Evolutionary conservation across 2,113 vertebrate species (phyloP).

Genomic region (Callionymus lyra): DNA sequence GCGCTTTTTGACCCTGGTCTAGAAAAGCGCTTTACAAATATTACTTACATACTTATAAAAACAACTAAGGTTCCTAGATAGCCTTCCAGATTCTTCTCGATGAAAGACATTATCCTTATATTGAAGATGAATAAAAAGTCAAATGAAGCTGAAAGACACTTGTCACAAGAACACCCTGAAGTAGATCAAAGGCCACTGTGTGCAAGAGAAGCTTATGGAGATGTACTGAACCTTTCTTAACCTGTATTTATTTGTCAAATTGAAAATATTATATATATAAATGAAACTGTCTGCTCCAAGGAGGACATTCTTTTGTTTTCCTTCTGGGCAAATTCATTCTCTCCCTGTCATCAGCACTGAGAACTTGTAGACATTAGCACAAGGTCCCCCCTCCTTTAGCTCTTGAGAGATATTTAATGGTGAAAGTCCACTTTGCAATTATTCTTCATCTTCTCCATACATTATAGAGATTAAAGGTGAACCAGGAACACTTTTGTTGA

Average conservation of each 20-base stretch:
- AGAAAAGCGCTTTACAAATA: too few relatives aligned
- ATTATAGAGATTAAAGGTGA: conserved; percentile 71
- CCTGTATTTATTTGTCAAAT: conserved; percentile 64
- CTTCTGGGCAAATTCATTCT: conserved; percentile 67
- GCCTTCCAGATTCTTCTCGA: too few relatives aligned
- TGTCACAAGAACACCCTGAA: conserved; percentile 43
- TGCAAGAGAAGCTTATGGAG: conserved; percentile 62
- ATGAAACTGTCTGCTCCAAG: conserved; percentile 69
- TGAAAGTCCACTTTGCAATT: conserved; percentile 67
- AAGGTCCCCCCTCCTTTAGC: conserved; percentile 37
- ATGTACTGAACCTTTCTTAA: conserved; percentile 71
- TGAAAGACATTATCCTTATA: too few relatives aligned
- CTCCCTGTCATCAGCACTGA: conserved; percentile 60
- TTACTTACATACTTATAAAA: too few relatives aligned
- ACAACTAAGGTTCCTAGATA: too few relatives aligned
- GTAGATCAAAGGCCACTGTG: conserved; percentile 37
- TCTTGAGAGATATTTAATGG: conserved; percentile 64
- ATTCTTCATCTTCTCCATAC: conserved; percentile 60
- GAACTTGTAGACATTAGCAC: conserved; percentile 59
- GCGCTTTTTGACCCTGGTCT: too few relatives aligned
- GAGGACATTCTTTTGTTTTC: conserved; percentile 69
- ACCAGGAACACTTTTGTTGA: conserved; percentile 36
- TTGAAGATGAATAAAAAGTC: too few relatives aligned
- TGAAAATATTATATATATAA: conserved; percentile 77
- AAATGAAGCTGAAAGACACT: conserved; percentile 49